phyloP scores from a whole-genome alignment of 2,797 vertebrate genomes.

The Myiotriccus ornatus region DNA sequence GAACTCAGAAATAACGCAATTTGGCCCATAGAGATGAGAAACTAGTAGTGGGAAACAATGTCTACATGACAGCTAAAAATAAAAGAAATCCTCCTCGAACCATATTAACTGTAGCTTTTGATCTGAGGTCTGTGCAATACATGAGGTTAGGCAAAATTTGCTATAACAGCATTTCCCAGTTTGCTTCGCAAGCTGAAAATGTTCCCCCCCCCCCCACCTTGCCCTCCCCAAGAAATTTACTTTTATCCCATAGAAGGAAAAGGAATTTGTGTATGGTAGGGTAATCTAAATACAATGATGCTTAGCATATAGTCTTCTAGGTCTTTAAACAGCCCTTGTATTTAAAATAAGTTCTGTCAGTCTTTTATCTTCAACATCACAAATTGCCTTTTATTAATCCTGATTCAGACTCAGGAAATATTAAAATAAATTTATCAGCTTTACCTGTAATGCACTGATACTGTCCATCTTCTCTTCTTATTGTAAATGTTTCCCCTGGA shows the following conservation, averaged over 20 bases:
- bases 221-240: not conserved
- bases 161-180: not conserved
- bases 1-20: not conserved
- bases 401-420: not conserved
- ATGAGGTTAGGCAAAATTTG: not conserved
- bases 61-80: not conserved
- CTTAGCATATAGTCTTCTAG: not conserved
- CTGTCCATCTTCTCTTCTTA: slow-evolving; percentile 98
- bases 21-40: not conserved
- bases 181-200: not conserved
- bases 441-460: slow-evolving; percentile 99
- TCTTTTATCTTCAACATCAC: not conserved
- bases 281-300: not conserved
- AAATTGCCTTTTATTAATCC: not conserved
- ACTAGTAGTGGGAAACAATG: not conserved
- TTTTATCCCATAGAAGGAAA: not conserved
- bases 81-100: not conserved
- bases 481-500: slow-evolving; percentile 98
- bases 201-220: not conserved
- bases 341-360: not conserved
- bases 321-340: not conserved
- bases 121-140: not conserved
- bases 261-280: not conserved
- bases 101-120: not conserved
- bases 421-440: slow-evolving; percentile 41